Conservation (phyloP, 2,797 vertebrate genomes). For the Micrastur ruficollis region DNA sequence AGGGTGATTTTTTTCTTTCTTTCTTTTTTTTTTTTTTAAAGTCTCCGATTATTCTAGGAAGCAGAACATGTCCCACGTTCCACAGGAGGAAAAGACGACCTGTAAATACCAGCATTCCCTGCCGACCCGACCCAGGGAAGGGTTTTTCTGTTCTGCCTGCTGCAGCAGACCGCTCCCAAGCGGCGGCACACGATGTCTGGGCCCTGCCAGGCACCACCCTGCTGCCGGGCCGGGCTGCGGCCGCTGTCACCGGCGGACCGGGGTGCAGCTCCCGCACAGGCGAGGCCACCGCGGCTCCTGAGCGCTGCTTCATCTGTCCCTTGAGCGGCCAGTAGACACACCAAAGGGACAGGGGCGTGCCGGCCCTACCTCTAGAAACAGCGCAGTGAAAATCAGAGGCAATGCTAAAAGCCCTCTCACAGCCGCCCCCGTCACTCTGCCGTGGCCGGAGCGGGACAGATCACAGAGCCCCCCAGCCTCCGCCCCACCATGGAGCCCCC, state of each 20-base stretch:
- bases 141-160: neutral
- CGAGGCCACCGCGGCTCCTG: neutral
- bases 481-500: fast-evolving
- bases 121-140: fast-evolving
- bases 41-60: neutral
- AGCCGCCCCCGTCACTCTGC: neutral
- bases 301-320: fast-evolving
- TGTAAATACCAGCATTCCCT: neutral
- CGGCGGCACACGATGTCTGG: fast-evolving
- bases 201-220: neutral
- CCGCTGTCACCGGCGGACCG: fast-evolving
- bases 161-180: neutral
- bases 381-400: no score
- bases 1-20: no score
- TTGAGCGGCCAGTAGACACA: neutral
- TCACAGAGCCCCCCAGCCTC: fast-evolving
- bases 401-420: neutral
- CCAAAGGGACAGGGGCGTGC: neutral
- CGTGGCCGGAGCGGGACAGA: fast-evolving
- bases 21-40: no score
- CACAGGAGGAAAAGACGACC: neutral
- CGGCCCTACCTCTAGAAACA: neutral
- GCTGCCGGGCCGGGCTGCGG: fast-evolving
- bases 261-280: fast-evolving
- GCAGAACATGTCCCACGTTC: fast-evolving